Percentiles rank a stretch among this genome's conserved stretches.
These are phyloP conservation scores for Psittacula cyanocephala DNA, from an alignment of 2,113 vertebrate species.

Conservation along the genomic window DNA sequence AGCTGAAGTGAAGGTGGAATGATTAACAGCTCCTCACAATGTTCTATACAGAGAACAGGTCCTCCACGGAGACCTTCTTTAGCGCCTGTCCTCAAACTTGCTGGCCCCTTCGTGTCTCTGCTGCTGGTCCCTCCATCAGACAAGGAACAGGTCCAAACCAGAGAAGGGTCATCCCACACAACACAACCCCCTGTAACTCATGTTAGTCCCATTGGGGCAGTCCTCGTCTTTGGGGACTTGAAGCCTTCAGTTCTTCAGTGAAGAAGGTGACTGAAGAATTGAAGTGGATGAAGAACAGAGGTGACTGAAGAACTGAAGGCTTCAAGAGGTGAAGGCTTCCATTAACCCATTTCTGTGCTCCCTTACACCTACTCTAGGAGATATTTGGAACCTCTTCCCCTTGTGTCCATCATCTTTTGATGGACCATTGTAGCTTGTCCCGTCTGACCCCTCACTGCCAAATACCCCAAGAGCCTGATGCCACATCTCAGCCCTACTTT, in stretches of 20 bases:
- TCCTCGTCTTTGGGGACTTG: not conserved
- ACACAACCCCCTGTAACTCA: not conserved
- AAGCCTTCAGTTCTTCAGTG: not conserved
- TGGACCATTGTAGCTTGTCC: not conserved
- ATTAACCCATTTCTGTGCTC: not conserved
- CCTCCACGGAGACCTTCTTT: not conserved
- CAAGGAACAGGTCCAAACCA: fast-evolving
- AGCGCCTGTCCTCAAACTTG: not conserved
- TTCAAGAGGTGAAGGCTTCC: not conserved
- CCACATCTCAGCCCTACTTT: not conserved
- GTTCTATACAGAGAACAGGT: not conserved
- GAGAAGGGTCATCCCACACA: not conserved
- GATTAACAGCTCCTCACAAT: not conserved
- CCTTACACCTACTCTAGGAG: not conserved
- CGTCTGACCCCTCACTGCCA: not conserved
- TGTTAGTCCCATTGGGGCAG: not conserved
- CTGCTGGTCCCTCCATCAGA: not conserved
- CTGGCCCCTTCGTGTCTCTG: not conserved
- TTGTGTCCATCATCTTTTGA: not conserved
- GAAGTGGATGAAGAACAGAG: not conserved
- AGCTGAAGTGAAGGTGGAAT: not conserved
- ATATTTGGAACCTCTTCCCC: not conserved
- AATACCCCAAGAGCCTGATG: too few species aligned
- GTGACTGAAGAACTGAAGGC: not conserved
- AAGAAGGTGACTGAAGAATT: not conserved